Percentiles rank a stretch among this genome's conserved stretches.
These are phyloP conservation scores for Busseola fusca DNA, from an alignment of 2,888 invertebrate species.

Conservation along the genomic window DNA sequence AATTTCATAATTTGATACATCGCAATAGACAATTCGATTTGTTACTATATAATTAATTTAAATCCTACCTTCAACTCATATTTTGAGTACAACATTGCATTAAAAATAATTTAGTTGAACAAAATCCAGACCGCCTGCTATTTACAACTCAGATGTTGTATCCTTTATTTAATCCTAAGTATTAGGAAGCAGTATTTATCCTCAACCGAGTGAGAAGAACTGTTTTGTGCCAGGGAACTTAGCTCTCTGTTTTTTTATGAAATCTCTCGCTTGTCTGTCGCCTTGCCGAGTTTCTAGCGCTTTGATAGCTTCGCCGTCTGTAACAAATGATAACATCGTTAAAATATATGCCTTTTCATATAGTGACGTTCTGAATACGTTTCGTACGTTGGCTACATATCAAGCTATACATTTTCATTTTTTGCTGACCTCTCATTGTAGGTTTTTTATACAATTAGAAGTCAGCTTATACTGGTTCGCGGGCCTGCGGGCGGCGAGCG, in stretches of 20 bases:
- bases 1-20: slow-evolving; percentile 1
- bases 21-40: slow-evolving; percentile 4
- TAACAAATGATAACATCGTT: slow-evolving; percentile 10
- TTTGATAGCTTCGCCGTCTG: slow-evolving; percentile 92
- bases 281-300: slow-evolving; percentile 95
- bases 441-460: too few relatives aligned
- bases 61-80: too few relatives aligned
- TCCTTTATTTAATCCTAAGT: slow-evolving; percentile 26
- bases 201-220: slow-evolving; percentile 84
- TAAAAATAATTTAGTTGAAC: not conserved
- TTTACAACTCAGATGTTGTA: slow-evolving; percentile 26
- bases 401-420: too few relatives aligned
- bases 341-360: not conserved
- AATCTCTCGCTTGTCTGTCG: slow-evolving; percentile 96
- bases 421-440: too few relatives aligned
- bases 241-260: slow-evolving; percentile 94
- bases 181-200: slow-evolving; percentile 22
- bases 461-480: too few relatives aligned
- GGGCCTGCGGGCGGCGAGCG: too few relatives aligned
- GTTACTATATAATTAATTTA: not conserved
- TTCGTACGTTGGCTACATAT: not conserved
- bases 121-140: slow-evolving; percentile 5
- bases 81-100: not conserved
- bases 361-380: not conserved
- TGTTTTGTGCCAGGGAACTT: slow-evolving; percentile 86